These are phyloP conservation scores for Hydractinia echinata DNA, from an alignment of 30 jellyfish, hydroid and myxozoan genomes.

Conservation along the genomic window DNA sequence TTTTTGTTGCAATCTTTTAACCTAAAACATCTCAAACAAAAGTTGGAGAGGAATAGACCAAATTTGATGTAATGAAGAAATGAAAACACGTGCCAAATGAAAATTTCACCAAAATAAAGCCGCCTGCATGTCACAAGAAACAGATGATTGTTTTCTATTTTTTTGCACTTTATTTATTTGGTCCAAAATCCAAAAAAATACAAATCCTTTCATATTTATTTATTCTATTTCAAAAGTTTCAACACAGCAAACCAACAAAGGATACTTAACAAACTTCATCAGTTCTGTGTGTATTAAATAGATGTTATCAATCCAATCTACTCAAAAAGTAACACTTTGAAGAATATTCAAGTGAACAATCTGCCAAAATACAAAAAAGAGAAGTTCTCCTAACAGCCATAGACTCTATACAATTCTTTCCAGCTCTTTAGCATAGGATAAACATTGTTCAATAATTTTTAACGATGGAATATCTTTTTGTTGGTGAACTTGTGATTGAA, in stretches of 20 bases:
- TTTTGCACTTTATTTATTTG: background rate
- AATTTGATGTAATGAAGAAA: too few relatives aligned
- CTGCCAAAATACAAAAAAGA: background rate
- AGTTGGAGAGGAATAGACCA: too few relatives aligned
- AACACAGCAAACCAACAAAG: too few relatives aligned
- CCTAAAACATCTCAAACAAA: too few relatives aligned
- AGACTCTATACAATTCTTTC: conserved; percentile 69
- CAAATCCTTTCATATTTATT: too few relatives aligned
- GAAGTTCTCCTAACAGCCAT: background rate
- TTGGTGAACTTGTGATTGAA: conserved; percentile 58
- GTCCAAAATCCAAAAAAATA: too few relatives aligned
- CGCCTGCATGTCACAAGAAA: background rate
- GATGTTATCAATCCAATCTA: background rate
- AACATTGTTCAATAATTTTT: conserved; percentile 72
- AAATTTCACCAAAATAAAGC: background rate
- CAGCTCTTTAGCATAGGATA: conserved; percentile 92
- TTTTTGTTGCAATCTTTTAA: too few relatives aligned
- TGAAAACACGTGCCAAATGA: too few relatives aligned
- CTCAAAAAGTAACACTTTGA: background rate
- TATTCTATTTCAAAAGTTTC: too few relatives aligned
- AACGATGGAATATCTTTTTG: conserved; percentile 82
- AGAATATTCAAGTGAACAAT: background rate
- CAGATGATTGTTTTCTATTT: background rate
- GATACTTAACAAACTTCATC: too few relatives aligned
- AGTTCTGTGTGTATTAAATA: too few relatives aligned